Conservation (phyloP, 2,888 invertebrate genomes). For the Drosophila gaucha region DNA sequence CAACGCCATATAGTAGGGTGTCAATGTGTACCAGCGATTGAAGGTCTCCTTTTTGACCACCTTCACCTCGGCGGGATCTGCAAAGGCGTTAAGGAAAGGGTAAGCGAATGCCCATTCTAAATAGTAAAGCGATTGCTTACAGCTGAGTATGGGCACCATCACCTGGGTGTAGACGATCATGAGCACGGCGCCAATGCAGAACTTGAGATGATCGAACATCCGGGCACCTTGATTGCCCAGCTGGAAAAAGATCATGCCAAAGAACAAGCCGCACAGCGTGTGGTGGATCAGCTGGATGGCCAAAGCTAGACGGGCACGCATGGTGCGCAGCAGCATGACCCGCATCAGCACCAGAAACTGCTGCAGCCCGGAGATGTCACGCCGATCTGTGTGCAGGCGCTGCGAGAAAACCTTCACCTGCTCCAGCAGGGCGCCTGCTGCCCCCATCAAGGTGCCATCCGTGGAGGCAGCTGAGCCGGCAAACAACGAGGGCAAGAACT, state of each 20-base stretch:
- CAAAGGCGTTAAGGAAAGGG: neutral
- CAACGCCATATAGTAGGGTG: constrained; percentile 88
- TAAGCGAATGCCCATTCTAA: no score
- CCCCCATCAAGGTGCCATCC: constrained; percentile 71
- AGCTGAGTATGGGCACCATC: constrained; percentile 89
- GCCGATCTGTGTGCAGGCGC: constrained; percentile 82
- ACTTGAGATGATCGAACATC: constrained; percentile 89
- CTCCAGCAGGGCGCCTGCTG: constrained; percentile 83
- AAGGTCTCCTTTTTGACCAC: constrained; percentile 89
- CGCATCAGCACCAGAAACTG: constrained; percentile 87
- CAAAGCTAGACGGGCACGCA: constrained; percentile 87
- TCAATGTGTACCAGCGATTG: constrained; percentile 89
- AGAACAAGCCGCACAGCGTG: constrained; percentile 86
- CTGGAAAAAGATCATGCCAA: constrained; percentile 87
- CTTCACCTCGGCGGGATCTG: constrained; percentile 89
- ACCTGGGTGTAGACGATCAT: constrained; percentile 89
- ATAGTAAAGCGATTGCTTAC: constrained; percentile 84
- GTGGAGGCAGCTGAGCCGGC: constrained; percentile 70
- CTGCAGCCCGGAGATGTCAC: constrained; percentile 86
- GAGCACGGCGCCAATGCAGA: constrained; percentile 88
- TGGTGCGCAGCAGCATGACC: constrained; percentile 87
- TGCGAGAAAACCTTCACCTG: constrained; percentile 86
- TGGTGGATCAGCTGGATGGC: constrained; percentile 88
- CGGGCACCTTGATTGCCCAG: constrained; percentile 88
- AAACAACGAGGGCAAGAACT: constrained; percentile 57